These are phyloP conservation scores for Volucella inflata DNA, from an alignment of 2,888 invertebrate genomes.

Conservation along the genomic window DNA sequence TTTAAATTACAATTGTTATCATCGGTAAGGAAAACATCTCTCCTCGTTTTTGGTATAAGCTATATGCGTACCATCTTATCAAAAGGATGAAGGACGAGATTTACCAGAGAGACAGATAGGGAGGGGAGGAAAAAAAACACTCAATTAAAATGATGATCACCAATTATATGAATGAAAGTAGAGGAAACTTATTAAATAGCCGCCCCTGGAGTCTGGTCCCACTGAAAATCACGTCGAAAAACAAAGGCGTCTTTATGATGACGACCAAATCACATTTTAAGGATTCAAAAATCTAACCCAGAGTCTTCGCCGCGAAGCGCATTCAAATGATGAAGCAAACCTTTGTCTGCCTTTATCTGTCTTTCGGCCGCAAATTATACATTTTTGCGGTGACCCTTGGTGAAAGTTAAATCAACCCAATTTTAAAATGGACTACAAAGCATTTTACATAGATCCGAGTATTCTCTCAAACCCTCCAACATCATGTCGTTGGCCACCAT, in stretches of 20 bases:
- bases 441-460: conserved; percentile 1
- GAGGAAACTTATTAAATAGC: conserved; percentile 59
- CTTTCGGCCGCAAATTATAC: conserved; percentile 44
- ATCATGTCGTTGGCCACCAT: not conserved
- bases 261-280: conserved; percentile 38
- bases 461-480: not conserved
- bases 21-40: conserved; percentile 29
- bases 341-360: conserved; percentile 26
- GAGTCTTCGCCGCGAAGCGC: conserved; percentile 11
- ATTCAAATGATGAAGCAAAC: conserved; percentile 21
- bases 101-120: not conserved
- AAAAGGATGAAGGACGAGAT: not conserved
- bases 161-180: conserved; percentile 60
- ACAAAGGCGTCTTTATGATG: conserved; percentile 49
- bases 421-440: conserved; percentile 41
- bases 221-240: conserved; percentile 38
- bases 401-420: conserved; percentile 59
- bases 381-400: conserved; percentile 49
- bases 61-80: not conserved
- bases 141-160: conserved; percentile 69
- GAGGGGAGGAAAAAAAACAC: conserved; percentile 54
- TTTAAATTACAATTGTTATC: conserved; percentile 67
- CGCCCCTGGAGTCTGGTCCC: not conserved
- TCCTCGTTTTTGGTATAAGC: conserved; percentile 13
- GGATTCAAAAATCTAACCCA: conserved; percentile 40